These are phyloP conservation scores for Geococcyx californianus DNA, from an alignment of 2,113 vertebrate genomes.

Conservation along the genomic window DNA sequence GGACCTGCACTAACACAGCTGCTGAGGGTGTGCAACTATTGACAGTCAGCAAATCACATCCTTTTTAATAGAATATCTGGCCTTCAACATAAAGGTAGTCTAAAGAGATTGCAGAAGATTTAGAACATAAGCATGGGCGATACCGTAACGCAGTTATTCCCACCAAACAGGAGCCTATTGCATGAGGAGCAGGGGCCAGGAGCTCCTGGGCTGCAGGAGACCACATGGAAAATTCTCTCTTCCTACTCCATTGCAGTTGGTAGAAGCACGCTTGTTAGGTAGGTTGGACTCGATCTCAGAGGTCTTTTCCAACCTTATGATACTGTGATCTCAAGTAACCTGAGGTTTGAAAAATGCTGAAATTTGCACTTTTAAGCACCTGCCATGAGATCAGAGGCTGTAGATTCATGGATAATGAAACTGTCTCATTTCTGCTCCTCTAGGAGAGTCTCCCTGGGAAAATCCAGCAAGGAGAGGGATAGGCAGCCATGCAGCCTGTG, in stretches of 20 bases:
- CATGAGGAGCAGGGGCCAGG: not conserved
- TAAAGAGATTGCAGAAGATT: not conserved
- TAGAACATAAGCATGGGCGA: not conserved
- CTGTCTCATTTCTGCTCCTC: not conserved
- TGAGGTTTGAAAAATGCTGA: slow-evolving; percentile 5
- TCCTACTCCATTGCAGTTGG: not conserved
- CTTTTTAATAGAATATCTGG: not conserved
- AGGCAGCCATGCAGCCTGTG: not conserved
- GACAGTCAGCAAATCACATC: not conserved
- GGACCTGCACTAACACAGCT: not conserved
- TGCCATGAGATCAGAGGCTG: not conserved
- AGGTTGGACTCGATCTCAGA: no score
- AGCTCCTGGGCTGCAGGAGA: not conserved
- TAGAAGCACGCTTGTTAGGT: not conserved
- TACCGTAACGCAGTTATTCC: not conserved
- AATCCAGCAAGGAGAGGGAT: not conserved
- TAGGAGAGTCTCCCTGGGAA: not conserved
- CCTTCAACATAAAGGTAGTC: not conserved
- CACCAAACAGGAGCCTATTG: not conserved
- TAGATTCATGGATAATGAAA: not conserved
- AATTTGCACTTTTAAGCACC: not conserved
- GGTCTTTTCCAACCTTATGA: no score
- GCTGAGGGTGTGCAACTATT: not conserved
- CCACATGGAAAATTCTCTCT: not conserved
- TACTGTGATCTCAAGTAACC: not conserved